Evolutionary conservation across 2,797 vertebrate species (phyloP), one percentile per base, ranked within the genome.

Genomic region (Nyctibius grandis): DNA sequence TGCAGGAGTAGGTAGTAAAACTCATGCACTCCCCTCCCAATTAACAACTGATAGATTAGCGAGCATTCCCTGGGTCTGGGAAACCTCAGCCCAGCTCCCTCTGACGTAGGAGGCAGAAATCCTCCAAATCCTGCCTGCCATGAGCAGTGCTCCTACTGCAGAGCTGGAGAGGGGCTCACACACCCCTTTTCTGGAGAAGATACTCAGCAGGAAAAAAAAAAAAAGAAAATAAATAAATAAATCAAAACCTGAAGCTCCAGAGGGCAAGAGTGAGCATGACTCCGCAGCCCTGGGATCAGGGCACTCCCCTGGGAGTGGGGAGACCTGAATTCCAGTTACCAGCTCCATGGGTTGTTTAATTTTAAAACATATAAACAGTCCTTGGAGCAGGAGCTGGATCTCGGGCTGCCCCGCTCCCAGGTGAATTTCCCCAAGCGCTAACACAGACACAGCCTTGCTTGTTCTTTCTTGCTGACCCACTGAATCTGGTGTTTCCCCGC

Each of bases 291-390:
- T 91, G 69, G 91, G 93, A 95, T 75, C 1, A 1, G 79, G 94
- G 87, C 96, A 95, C 94, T 96, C 95, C 95, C 91, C 79, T 90
- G 96, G 96, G 89, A 96, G 93, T 86, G 95, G 94, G 94, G 85
- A 97, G 94, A 90, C 73, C 88, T 85, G 94, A 78, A 97, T 93
- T 95, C 90, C 91, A 84, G 93, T 78, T 34, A 18, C 82, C 76
- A 86, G 81, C 85, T 89, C 85, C 61, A 22, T 50, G 57, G 68
- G 14, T 75, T 91, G 89, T 84, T 94, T 86, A 16, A 2, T 88
- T 97, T 74, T 72, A 69, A 78, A 95, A 89, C 45, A 57, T 12
- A 82, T 36, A 83, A 56, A 34, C 74, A 65, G 67, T 12, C 74
- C 78, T 77, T 4, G 82, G 93, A 95, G 89, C 77, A 26, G 89